phyloP scores from a whole-genome alignment of 2,113 vertebrate genomes.

The Candoia aspera region DNA sequence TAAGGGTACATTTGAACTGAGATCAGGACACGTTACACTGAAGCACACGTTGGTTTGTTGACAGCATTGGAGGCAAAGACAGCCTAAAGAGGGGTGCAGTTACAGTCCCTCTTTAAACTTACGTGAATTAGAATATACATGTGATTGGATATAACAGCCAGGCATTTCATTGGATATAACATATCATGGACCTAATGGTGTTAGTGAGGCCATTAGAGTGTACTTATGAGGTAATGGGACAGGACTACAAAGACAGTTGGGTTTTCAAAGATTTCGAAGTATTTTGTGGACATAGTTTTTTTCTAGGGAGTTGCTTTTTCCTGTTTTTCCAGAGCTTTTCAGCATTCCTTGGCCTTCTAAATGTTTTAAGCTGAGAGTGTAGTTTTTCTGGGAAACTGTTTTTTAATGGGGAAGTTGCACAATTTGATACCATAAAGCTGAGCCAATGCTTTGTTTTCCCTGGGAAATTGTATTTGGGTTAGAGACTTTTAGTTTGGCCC shows the following conservation, averaged over 20 bases:
- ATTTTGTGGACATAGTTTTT: not conserved
- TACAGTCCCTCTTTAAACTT: not conserved
- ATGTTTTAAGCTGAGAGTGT: not conserved
- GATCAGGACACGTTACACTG: not conserved
- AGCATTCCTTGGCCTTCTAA: not conserved
- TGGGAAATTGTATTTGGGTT: not conserved
- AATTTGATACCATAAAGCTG: not conserved
- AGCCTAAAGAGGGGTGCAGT: not conserved
- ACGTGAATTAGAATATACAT: not conserved
- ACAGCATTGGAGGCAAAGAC: not conserved
- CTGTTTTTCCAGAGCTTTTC: not conserved
- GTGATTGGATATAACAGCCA: not conserved
- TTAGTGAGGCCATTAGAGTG: not conserved
- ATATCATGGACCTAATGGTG: not conserved
- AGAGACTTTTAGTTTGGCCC: not conserved
- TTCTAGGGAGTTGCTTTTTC: not conserved
- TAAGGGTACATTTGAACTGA: not conserved
- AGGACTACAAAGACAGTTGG: not conserved
- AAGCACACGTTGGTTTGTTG: not conserved
- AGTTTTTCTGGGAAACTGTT: not conserved
- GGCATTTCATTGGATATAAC: not conserved
- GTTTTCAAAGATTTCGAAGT: not conserved
- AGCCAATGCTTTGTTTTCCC: not conserved
- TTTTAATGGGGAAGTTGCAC: not conserved
- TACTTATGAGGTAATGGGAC: not conserved